Evolutionary conservation across 2,797 vertebrate genomes (phyloP).

Genomic region (Natrix natrix): DNA sequence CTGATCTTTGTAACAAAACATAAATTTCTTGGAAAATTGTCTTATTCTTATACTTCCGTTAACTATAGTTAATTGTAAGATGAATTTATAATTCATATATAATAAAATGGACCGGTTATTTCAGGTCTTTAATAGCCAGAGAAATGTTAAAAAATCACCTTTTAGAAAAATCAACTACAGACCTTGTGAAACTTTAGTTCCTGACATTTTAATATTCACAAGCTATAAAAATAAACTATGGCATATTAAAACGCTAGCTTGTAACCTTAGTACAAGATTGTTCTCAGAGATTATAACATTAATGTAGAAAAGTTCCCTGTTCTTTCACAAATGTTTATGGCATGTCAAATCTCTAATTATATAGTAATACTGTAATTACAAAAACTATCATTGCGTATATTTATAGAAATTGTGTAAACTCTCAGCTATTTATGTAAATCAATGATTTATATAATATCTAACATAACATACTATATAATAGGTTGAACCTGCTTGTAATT

Average conservation of each 20-base stretch:
- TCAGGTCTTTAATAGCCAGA: background rate
- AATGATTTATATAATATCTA: conserved; percentile 26
- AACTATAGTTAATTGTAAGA: background rate
- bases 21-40: background rate
- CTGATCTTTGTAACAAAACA: background rate
- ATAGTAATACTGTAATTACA: conserved; percentile 59
- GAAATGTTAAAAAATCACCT: background rate
- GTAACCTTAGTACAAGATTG: background rate
- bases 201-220: background rate
- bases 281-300: background rate
- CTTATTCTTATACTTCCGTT: fast-evolving
- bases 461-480: conserved; percentile 8
- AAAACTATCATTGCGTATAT: conserved; percentile 51
- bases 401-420: conserved; percentile 60
- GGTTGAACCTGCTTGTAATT: conserved; percentile 44
- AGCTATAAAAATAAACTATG: conserved; percentile 15
- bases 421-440: conserved; percentile 61
- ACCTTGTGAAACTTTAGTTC: background rate
- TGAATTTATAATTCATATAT: background rate
- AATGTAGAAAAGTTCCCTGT: background rate
- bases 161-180: background rate
- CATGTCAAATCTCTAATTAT: conserved; percentile 54
- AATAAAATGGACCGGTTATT: background rate
- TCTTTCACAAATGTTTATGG: conserved; percentile 23
- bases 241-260: conserved; percentile 5